Evolutionary conservation across 2,113 vertebrate genomes (phyloP), one percentile per base, ranked within the genome.

Genomic region (Potamarius usumacintae): DNA sequence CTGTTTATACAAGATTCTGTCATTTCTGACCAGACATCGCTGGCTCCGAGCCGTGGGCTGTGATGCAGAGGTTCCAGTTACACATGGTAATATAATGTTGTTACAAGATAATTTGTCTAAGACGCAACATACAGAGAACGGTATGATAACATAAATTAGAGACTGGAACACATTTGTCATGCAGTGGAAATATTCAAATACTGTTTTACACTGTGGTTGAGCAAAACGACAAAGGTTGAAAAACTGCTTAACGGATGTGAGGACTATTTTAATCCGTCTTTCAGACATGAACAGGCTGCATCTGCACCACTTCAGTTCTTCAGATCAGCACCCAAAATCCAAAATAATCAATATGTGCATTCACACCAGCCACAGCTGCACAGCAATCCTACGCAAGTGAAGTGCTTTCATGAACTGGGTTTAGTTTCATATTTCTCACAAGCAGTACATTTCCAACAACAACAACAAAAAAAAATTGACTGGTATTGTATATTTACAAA

Each of bases 1-100:
- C 57, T 86, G 79, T 52, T 83, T 82, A 62, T 69, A 84, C 82
- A 71, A 55, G 74, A 74, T 82, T 55, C 84, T 80, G 42, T 90
- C n/a, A 79, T 88, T 83, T 88, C 69, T 87, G 42, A 89, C 52
- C 60, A 83, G 81, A 80, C 80, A 77, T n/a, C 71, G n/a, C 69
- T 12, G 50, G 82, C 85, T 76, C 76, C 1, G 86, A 77, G 69
- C 27, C 57, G 27, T 12, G 55, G 63, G 79, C 67, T 76, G 89
- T 80, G 85, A n/a, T 85, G 78, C 76, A n/a, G 83, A 78, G 83
- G 14, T 79, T 85, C 55, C 76, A 85, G 67, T 58, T 71, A 55
- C 89, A 76, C 81, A 58, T 25, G 77, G 82, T 76, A 50, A 74
- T 48, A 80, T 18, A 7, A 65, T 60, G 18, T 60, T 85, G 72